A percentile compares a stretch with the other conserved stretches of the same genome.
phyloP scores from a whole-genome alignment of 2,113 vertebrate genomes.

The Chaetura pelagica region DNA sequence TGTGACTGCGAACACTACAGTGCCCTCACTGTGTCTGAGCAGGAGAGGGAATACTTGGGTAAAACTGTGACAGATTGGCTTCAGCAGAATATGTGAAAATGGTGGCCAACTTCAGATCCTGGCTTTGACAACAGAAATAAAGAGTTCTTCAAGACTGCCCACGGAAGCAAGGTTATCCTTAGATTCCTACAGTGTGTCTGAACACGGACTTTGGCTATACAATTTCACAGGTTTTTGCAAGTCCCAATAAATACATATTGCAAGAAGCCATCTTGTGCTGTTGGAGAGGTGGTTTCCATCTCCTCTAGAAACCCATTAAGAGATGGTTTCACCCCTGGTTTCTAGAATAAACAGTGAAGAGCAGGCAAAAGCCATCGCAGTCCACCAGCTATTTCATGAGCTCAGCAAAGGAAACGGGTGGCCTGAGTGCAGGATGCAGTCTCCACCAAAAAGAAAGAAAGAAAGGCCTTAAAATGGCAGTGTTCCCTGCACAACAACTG shows the following conservation, averaged over 20 bases:
- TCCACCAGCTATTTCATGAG: not conserved
- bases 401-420: not conserved
- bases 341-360: not conserved
- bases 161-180: not conserved
- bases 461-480: not conserved
- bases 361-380: not conserved
- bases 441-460: not conserved
- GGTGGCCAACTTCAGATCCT: not conserved
- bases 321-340: not conserved
- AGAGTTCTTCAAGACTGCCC: not conserved
- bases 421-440: not conserved
- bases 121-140: not conserved
- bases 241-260: not conserved
- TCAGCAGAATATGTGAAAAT: not conserved
- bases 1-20: accelerated
- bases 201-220: not conserved
- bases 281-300: not conserved
- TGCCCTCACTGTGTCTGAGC: not conserved
- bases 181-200: not conserved
- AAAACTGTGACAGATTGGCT: not conserved
- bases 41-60: not conserved
- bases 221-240: not conserved
- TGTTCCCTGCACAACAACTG: not conserved
- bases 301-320: not conserved
- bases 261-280: not conserved